Evolutionary conservation across 2,113 vertebrate genomes (phyloP).

Genomic region (Solea senegalensis): DNA sequence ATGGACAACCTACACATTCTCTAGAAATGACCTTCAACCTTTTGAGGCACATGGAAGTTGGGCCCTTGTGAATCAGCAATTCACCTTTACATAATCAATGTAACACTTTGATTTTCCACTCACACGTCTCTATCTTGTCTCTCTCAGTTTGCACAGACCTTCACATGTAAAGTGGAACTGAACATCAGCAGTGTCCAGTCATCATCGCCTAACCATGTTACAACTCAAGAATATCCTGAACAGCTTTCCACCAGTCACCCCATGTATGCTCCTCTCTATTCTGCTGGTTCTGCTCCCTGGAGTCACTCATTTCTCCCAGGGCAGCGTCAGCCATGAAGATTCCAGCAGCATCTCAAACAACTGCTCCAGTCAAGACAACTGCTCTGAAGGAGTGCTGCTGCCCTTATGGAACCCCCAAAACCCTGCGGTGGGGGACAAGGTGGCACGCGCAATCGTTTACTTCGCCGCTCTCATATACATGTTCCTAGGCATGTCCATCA

Average conservation of each 20-base stretch:
- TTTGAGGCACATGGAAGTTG: too few relatives aligned
- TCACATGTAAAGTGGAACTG: constrained; percentile 39
- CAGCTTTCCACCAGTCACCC: constrained; percentile 40
- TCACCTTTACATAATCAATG: not conserved
- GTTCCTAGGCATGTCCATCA: constrained; percentile 90
- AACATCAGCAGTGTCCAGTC: constrained; percentile 35
- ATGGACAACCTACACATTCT: too few relatives aligned
- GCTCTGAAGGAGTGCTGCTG: constrained; percentile 84
- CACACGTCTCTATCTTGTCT: constrained; percentile 11
- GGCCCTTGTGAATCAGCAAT: too few relatives aligned
- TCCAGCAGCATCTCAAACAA: constrained; percentile 39
- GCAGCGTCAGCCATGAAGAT: constrained; percentile 49
- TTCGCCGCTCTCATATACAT: constrained; percentile 88
- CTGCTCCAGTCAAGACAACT: constrained; percentile 80
- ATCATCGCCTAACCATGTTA: constrained; percentile 56
- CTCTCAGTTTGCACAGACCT: constrained; percentile 30
- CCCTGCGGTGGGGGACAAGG: constrained; percentile 86
- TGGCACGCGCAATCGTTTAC: constrained; percentile 87
- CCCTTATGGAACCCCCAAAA: constrained; percentile 88
- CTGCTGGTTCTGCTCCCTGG: constrained; percentile 75
- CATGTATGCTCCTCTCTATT: constrained; percentile 63
- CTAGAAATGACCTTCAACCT: too few relatives aligned
- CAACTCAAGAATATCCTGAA: constrained; percentile 46
- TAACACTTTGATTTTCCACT: constrained; percentile 1
- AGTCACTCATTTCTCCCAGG: constrained; percentile 67